These are phyloP conservation scores for Acronicta psi DNA, from an alignment of 2,888 invertebrate species.

Conservation along the genomic window DNA sequence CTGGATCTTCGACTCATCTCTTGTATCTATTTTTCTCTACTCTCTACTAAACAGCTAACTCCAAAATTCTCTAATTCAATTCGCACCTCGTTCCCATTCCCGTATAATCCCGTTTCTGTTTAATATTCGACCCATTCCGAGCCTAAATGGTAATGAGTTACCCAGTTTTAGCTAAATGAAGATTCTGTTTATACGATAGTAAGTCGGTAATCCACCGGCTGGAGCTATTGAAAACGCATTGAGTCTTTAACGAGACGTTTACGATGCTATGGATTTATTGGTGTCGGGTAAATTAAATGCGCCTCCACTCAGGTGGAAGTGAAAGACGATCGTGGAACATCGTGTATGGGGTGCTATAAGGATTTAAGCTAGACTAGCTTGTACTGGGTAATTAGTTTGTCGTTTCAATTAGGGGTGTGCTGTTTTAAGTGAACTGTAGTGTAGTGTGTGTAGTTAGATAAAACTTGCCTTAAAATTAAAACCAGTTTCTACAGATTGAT, in stretches of 20 bases:
- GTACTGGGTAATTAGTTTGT: conserved; percentile 39
- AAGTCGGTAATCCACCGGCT: conserved; percentile 68
- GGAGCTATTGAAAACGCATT: conserved; percentile 63
- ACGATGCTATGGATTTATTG: conserved; percentile 66
- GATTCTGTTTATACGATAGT: conserved; percentile 73
- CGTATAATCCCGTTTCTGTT: conserved; percentile 65
- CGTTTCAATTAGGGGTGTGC: conserved; percentile 20
- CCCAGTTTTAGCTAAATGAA: conserved; percentile 71
- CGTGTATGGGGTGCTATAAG: conserved; percentile 15
- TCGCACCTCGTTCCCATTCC: conserved; percentile 65
- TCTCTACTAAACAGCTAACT: conserved; percentile 3
- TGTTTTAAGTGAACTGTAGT: conserved; percentile 1
- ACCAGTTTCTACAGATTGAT: too few species aligned
- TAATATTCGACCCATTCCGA: conserved; percentile 72
- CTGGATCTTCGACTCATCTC: too few species aligned
- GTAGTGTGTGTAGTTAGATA: too few species aligned
- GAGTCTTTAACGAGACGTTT: conserved; percentile 70
- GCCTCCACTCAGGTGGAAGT: conserved; percentile 18
- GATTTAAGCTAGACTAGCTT: conserved; percentile 16
- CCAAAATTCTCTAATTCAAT: conserved; percentile 65
- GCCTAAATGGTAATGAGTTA: conserved; percentile 75
- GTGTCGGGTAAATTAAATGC: conserved; percentile 55
- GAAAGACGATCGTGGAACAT: conserved; percentile 20
- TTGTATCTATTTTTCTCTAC: neutral
- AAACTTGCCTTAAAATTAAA: too few species aligned